Evolutionary conservation across 2,113 vertebrate species (phyloP).

Genomic region (Syrrhaptes paradoxus): DNA sequence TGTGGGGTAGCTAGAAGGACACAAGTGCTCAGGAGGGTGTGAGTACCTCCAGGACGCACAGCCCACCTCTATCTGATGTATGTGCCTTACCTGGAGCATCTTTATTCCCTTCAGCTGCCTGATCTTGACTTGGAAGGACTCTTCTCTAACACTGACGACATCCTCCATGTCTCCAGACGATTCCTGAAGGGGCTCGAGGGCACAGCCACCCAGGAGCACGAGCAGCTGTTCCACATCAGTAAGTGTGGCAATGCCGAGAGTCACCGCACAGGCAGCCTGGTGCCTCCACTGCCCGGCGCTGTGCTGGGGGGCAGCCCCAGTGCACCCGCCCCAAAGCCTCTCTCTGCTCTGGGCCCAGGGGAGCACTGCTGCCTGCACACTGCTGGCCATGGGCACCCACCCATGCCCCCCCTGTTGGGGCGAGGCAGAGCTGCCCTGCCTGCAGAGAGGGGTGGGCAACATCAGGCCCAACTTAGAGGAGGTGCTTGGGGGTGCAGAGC

Average conservation of each 20-base stretch:
- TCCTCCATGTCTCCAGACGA: constrained; percentile 81
- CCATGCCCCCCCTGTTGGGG: fast-evolving
- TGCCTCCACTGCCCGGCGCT: fast-evolving
- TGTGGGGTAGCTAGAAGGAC: not conserved
- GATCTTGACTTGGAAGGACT: constrained; percentile 84
- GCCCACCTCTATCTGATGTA: not conserved
- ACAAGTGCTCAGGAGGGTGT: fast-evolving
- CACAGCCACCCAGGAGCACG: constrained; percentile 54
- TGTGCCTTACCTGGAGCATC: not conserved
- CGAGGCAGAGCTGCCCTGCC: not conserved
- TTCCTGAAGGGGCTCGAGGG: constrained; percentile 85
- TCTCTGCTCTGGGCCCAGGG: not conserved
- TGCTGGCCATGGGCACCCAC: fast-evolving
- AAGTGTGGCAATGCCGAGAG: constrained; percentile 40
- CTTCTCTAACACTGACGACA: constrained; percentile 86
- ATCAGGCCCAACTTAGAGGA: not conserved
- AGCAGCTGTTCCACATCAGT: constrained; percentile 84
- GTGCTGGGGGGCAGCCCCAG: not conserved
- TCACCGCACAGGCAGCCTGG: not conserved
- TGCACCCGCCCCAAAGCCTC: not conserved
- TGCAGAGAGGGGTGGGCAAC: not conserved
- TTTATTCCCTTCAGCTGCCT: constrained; percentile 79
- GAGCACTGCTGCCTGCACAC: not conserved
- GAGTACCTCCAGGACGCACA: not conserved
- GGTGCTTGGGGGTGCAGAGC: not conserved